These are phyloP conservation scores for Sebastes glaucus DNA, from an alignment of 2,797 vertebrate genomes.

Conservation along the genomic window DNA sequence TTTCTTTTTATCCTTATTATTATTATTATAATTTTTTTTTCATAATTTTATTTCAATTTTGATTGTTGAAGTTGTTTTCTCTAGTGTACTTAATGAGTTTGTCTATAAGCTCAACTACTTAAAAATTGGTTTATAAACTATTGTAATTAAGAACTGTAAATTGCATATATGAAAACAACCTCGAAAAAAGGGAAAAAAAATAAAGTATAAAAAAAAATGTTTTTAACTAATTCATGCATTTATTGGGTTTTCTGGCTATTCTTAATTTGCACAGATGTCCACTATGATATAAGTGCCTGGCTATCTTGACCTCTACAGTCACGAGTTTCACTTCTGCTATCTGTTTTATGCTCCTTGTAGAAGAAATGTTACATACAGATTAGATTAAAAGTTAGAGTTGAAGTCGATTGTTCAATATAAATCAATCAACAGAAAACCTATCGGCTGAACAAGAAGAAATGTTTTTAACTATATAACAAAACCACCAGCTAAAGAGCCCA, in stretches of 20 bases:
- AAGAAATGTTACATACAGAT: background rate
- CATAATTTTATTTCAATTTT: too few species aligned
- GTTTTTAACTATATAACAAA: background rate
- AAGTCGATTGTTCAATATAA: background rate
- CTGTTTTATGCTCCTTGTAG: background rate
- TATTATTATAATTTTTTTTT: too few species aligned
- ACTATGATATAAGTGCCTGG: fast-evolving
- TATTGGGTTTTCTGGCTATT: background rate
- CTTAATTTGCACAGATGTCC: background rate
- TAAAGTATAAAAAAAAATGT: too few species aligned
- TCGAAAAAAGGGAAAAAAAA: too few species aligned
- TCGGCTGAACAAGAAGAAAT: background rate
- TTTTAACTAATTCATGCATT: too few species aligned
- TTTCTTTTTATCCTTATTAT: too few species aligned
- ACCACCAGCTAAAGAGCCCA: background rate
- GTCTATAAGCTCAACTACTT: too few species aligned
- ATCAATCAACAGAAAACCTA: background rate
- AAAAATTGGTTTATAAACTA: too few species aligned
- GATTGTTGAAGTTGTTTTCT: too few species aligned
- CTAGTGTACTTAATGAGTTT: too few species aligned
- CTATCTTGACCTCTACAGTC: background rate
- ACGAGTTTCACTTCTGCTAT: background rate
- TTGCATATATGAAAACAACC: too few species aligned
- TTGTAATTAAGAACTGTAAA: too few species aligned
- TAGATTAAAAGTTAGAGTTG: background rate